These are phyloP conservation scores for Cheilosia impressa DNA, from an alignment of 2,888 invertebrate species.

Conservation along the genomic window DNA sequence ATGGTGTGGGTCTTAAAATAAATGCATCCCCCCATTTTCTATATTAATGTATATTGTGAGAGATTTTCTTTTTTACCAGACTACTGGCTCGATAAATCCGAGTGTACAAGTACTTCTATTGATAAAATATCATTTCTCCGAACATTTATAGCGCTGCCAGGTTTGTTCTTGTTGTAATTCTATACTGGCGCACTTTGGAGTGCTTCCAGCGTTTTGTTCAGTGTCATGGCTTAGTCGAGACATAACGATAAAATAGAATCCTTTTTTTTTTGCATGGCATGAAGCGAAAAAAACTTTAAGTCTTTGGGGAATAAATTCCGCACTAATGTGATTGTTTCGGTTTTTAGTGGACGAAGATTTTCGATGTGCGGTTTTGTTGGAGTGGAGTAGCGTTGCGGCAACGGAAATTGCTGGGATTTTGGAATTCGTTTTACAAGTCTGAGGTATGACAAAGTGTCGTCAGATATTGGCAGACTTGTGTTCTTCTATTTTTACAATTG, in stretches of 20 bases:
- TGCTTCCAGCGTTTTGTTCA: slow-evolving; percentile 48
- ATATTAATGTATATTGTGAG: slow-evolving; percentile 1
- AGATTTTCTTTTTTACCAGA: slow-evolving; percentile 36
- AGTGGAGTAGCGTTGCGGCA: slow-evolving; percentile 33
- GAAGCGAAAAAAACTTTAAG: slow-evolving; percentile 30
- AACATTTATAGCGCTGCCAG: background rate
- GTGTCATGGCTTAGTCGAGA: slow-evolving; percentile 46
- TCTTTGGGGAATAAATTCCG: slow-evolving; percentile 59
- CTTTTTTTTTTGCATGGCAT: slow-evolving; percentile 40
- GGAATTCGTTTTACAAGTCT: background rate
- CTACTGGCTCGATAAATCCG: slow-evolving; percentile 50
- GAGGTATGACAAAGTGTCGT: background rate
- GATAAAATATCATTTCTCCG: slow-evolving; percentile 53
- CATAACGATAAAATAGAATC: slow-evolving; percentile 10
- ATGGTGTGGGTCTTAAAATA: slow-evolving; percentile 55
- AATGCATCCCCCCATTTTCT: slow-evolving; percentile 21
- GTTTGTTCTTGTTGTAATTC: slow-evolving; percentile 38
- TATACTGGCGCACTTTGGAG: slow-evolving; percentile 37
- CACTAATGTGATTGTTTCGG: slow-evolving; percentile 43
- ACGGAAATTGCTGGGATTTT: slow-evolving; percentile 50
- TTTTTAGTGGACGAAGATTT: slow-evolving; percentile 4
- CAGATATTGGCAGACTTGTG: background rate
- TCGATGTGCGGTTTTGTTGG: slow-evolving; percentile 28
- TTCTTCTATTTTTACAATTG: no score
- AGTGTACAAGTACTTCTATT: slow-evolving; percentile 68